Evolutionary conservation across 2,113 vertebrate species (phyloP), one percentile per base, ranked within the genome.

Genomic region (Sula dactylatra): DNA sequence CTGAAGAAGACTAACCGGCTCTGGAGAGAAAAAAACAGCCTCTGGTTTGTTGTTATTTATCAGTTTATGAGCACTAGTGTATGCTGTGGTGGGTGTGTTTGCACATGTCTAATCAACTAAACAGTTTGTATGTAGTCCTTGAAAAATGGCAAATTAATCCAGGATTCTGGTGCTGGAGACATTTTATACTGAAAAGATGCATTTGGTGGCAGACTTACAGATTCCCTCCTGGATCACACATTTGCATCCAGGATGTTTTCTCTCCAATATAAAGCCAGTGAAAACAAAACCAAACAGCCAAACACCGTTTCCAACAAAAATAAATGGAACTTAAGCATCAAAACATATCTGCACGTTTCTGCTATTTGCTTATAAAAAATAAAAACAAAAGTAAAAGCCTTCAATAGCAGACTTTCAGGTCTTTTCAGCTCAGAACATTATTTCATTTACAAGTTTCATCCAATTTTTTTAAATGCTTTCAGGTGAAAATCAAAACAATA

Each of bases 271-370:
- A 86, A 97, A 96, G 85, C 58, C 4, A 3, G 40, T 54, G 66
- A 91, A 96, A 96, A 97, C 94, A 96, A 96, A 97, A 90, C 74
- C 70, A 90, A 96, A 95, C 87, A 96, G 93, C 82, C 94, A 94
- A 90, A 90, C 59, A 88, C n/a, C 50, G 47, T 86, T 94, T 97
- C 94, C 92, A 97, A 94, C 70, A 90, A 93, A 93, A 97, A 96
- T 77, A 97, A 97, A 95, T 34, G 62, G 73, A 96, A 84, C 31
- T 95, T 61, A 76, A 91, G 54, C 87, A 90, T 92, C 92, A 94
- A 94, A 97, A 94, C 72, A 86, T 90, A 38, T 78, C 74, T 67
- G 70, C 2, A 10, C 29, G 5, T 67, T 88, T 50, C 64, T 86
- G 55, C 59, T 88, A 64, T 94, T 95, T 95, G 82, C 50, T 93